Percentiles rank a stretch among this genome's conserved stretches.
These are phyloP conservation scores for Drosophila kanapiae DNA, from an alignment of 1,140 invertebrate species.

Conservation along the genomic window DNA sequence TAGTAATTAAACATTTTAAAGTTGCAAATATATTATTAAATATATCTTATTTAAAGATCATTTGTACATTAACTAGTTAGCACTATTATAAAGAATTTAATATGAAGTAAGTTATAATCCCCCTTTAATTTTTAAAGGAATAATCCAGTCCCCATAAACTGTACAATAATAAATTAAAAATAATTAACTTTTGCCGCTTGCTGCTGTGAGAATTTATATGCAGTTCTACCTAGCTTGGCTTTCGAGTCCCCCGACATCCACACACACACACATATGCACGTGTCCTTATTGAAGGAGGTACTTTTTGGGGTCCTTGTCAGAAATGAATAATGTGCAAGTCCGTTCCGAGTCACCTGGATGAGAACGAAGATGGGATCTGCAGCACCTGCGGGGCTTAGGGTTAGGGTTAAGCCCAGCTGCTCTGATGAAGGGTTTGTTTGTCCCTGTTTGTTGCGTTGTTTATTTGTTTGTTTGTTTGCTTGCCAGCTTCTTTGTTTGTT, in stretches of 20 bases:
- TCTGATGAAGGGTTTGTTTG: slow-evolving; percentile 10
- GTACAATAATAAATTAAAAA: too few relatives aligned
- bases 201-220: background rate
- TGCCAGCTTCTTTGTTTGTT: slow-evolving; percentile 6
- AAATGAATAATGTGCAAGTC: slow-evolving; percentile 34
- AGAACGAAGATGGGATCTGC: background rate
- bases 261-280: background rate
- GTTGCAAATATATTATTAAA: background rate
- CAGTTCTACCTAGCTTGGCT: background rate
- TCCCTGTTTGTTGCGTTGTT: slow-evolving; percentile 4
- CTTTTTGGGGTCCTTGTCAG: slow-evolving; percentile 23
- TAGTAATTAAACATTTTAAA: too few relatives aligned
- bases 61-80: too few relatives aligned
- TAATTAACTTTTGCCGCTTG: too few relatives aligned
- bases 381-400: slow-evolving; percentile 2
- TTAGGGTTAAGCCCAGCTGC: background rate
- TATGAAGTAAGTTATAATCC: too few relatives aligned
- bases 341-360: slow-evolving; percentile 1
- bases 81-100: too few relatives aligned
- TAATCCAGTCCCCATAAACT: too few relatives aligned
- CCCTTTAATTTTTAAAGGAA: too few relatives aligned
- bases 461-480: slow-evolving; percentile 6
- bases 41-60: background rate
- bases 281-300: background rate
- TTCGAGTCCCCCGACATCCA: background rate